Conservation (phyloP, 2,797 vertebrate species). For the Sebastes trivittatus region DNA sequence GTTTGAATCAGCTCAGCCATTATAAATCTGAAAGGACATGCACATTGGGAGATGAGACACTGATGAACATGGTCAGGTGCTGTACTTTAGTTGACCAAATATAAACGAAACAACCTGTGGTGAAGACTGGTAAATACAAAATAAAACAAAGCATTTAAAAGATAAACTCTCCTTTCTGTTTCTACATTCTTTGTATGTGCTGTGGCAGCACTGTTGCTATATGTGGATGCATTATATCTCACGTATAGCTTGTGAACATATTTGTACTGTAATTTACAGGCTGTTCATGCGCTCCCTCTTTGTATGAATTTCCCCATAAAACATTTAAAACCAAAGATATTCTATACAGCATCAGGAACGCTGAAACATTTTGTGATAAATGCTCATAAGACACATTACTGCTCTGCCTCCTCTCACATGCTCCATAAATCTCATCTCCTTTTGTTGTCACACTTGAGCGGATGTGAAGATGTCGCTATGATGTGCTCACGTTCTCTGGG, state of each 20-base stretch:
- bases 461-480: neutral
- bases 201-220: neutral
- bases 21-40: slow-evolving; percentile 87
- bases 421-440: slow-evolving; percentile 11
- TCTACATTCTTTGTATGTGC: neutral
- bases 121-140: neutral
- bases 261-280: slow-evolving; percentile 21
- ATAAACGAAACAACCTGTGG: neutral
- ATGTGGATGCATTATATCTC: neutral
- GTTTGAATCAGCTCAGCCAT: slow-evolving; percentile 99
- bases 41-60: neutral
- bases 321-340: neutral
- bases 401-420: neutral
- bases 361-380: neutral
- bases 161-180: neutral
- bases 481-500: neutral
- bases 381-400: neutral
- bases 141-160: neutral
- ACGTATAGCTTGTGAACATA: neutral
- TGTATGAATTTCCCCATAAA: slow-evolving; percentile 1
- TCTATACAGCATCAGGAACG: neutral
- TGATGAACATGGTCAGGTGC: neutral
- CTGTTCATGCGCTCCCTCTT: neutral
- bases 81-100: neutral
- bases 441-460: slow-evolving; percentile 25